These are phyloP conservation scores for Melipona quadrifasciata DNA, from an alignment of 1,140 invertebrate species.

Conservation along the genomic window DNA sequence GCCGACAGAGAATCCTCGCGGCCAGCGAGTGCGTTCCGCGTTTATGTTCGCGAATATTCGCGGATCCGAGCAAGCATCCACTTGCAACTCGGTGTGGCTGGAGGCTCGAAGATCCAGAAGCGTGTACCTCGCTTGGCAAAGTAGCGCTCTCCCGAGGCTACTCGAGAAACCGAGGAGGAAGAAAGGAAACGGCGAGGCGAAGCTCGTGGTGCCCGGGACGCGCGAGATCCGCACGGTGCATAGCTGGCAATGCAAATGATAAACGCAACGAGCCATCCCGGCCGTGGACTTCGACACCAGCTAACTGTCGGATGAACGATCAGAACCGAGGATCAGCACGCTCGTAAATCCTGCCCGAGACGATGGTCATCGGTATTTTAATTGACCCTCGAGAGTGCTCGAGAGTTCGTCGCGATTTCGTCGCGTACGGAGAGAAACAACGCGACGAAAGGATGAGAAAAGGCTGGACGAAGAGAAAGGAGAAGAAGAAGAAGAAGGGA, in stretches of 20 bases:
- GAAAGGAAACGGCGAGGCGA: not conserved
- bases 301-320: slow-evolving; percentile 51
- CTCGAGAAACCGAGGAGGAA: not conserved
- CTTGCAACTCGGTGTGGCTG: not conserved
- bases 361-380: slow-evolving; percentile 63
- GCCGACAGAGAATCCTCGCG: not conserved
- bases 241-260: slow-evolving; percentile 48
- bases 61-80: not conserved
- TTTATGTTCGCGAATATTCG: not conserved
- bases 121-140: not conserved
- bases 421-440: slow-evolving; percentile 24
- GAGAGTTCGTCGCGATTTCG: slow-evolving; percentile 51
- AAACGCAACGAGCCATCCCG: slow-evolving; percentile 36
- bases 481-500: not conserved
- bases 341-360: slow-evolving; percentile 50
- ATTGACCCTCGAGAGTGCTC: slow-evolving; percentile 46
- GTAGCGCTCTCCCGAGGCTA: not conserved
- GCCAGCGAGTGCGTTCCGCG: not conserved
- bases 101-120: not conserved
- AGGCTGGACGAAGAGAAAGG: not conserved
- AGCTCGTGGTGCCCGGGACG: not conserved
- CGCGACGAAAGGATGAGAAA: not conserved
- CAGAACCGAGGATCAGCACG: slow-evolving; percentile 47
- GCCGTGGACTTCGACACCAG: slow-evolving; percentile 57
- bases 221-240: not conserved